Conservation (phyloP, 2,113 vertebrate genomes). For the Rousettus leschenaultii region DNA sequence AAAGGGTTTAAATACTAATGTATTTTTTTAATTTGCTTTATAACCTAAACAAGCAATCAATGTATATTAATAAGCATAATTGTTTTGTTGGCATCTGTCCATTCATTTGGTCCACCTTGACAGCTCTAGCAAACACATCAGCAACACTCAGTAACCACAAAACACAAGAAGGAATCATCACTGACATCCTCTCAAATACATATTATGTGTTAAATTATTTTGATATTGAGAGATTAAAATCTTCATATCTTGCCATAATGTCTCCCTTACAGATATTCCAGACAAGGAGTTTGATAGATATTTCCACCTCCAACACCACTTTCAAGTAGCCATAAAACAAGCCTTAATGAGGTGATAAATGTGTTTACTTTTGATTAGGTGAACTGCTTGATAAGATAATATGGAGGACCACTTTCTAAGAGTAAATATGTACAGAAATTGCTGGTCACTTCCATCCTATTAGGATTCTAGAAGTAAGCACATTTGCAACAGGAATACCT, state of each 20-base stretch:
- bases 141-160: slow-evolving; percentile 78
- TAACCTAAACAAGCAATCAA: slow-evolving; percentile 92
- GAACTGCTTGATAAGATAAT: slow-evolving; percentile 87
- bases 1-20: slow-evolving; percentile 88
- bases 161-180: slow-evolving; percentile 62
- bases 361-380: slow-evolving; percentile 98
- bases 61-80: slow-evolving; percentile 94
- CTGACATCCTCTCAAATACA: slow-evolving; percentile 76
- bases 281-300: slow-evolving; percentile 78
- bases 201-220: slow-evolving; percentile 58
- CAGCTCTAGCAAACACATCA: slow-evolving; percentile 75
- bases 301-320: slow-evolving; percentile 82
- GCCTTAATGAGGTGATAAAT: slow-evolving; percentile 91
- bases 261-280: slow-evolving; percentile 45
- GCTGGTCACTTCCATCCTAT: slow-evolving; percentile 21
- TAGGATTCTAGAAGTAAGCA: slow-evolving; percentile 16
- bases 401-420: slow-evolving; percentile 81
- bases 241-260: slow-evolving; percentile 73
- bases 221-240: slow-evolving; percentile 74
- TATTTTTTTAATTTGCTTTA: slow-evolving; percentile 90
- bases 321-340: slow-evolving; percentile 86
- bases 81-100: slow-evolving; percentile 89
- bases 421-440: slow-evolving; percentile 81
- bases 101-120: slow-evolving; percentile 84
- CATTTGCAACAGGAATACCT: background rate